Base-by-base conservation (phyloP, 2,888 invertebrate genomes). In the Agrotis exclamationis region DNA sequence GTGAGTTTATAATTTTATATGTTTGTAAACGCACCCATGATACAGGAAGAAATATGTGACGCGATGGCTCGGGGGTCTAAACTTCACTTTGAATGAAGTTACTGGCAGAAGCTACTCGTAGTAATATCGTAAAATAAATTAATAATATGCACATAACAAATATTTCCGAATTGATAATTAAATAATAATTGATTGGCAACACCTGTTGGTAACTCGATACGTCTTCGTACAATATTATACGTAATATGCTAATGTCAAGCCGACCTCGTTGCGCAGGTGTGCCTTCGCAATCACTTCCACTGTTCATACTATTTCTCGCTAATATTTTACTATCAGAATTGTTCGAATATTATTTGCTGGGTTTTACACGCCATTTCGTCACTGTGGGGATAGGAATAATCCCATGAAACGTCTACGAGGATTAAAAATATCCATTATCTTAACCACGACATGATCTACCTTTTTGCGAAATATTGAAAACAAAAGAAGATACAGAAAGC, bases 141-240 rank as follows among this genome's bases (percentile, higher is more conserved):
- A 74, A 39, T 45, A 56, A 50, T 47, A 48, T 68, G 39, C 18
- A 59, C 11, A 57, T 67, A 28, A 76, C 47, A 39, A 63, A 45
- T 7, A 68, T 62, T 63, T 57, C 39, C 50, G 14, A 64, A 51
- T 59, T 51, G 54, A 68, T 44, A 68, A 28, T 54, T n/a, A 54
- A 28, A 48, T 57, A 57, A 80, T 87, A 83, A 89, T 84, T 83
- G 81, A 91, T 88, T 76, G 82, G 67, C 78, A 83, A 85, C 93
- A 94, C 91, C 93, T 93, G 94, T 59, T 48, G 24, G 93, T 88
- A 87, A 90, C 65, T 33, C 66, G 86, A 91, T 84, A 89, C 80
- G 66, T 75, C 67, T 71, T 50, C 65, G 73, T 71, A 76, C 76
- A 84, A 75, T 66, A 80, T 48, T 64, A 70, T 78, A n/a, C n/a